Conservation (phyloP, 2,797 vertebrate genomes). For the Fringilla coelebs region DNA sequence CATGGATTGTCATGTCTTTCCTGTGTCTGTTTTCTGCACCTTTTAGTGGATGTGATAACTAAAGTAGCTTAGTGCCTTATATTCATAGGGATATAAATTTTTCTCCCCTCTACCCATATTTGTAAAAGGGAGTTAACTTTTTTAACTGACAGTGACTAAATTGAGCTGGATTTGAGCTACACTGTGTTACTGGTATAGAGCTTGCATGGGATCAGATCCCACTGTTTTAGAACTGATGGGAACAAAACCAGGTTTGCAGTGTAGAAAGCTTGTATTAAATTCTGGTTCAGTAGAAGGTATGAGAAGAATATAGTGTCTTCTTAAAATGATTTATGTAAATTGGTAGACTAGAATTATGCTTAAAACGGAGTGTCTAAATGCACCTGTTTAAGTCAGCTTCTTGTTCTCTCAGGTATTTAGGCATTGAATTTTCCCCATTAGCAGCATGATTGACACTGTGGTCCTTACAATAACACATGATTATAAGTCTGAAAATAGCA, state of each 20-base stretch:
- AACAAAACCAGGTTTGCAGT: background rate
- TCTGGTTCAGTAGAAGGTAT: conserved; percentile 62
- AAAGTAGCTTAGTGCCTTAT: background rate
- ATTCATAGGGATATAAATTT: background rate
- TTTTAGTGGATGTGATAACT: background rate
- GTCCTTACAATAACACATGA: conserved; percentile 91
- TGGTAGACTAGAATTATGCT: conserved; percentile 76
- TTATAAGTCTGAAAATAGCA: conserved; percentile 90
- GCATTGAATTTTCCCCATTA: conserved; percentile 83
- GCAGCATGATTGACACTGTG: conserved; percentile 86
- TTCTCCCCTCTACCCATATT: background rate
- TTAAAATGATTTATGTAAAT: conserved; percentile 83
- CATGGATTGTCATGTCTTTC: background rate
- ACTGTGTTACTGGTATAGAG: background rate
- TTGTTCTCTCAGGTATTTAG: conserved; percentile 82
- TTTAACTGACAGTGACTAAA: background rate
- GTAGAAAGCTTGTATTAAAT: conserved; percentile 49
- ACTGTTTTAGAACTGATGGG: background rate
- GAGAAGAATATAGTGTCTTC: conserved; percentile 74
- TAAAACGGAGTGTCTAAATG: conserved; percentile 76
- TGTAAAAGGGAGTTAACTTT: background rate
- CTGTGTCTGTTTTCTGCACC: background rate
- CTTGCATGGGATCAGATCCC: background rate
- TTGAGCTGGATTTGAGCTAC: background rate
- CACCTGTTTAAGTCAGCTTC: conserved; percentile 82